A percentile compares a stretch with the other conserved stretches of the same genome.
phyloP scores from a whole-genome alignment of 2,113 vertebrate genomes.

The Rhodinocichla rosea region DNA sequence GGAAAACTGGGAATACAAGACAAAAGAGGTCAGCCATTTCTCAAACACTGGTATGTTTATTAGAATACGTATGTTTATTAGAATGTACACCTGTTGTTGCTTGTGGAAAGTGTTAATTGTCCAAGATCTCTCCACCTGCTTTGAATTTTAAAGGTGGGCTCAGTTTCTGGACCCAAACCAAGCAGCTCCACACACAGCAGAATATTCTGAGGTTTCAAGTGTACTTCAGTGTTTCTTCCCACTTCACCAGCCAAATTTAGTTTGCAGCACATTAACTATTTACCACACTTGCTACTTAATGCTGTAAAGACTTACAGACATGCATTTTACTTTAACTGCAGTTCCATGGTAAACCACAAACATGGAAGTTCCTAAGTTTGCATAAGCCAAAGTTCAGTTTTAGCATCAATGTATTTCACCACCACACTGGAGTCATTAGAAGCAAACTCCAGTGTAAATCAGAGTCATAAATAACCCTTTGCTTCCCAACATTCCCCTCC shows the following conservation, averaged over 20 bases:
- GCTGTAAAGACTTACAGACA: background rate
- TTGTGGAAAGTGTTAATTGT: background rate
- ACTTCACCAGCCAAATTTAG: background rate
- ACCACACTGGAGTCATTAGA: background rate
- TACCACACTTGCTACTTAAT: background rate
- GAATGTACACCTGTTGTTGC: background rate
- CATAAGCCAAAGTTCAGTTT: background rate
- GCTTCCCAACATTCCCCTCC: background rate
- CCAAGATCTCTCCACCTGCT: background rate
- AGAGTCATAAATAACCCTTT: background rate
- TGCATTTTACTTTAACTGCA: background rate
- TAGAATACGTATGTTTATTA: background rate
- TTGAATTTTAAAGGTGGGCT: background rate
- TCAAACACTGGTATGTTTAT: background rate
- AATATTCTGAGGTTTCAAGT: background rate
- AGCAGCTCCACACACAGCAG: background rate
- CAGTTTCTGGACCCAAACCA: background rate
- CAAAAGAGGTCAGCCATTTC: background rate
- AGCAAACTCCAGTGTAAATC: background rate
- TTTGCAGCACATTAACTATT: background rate
- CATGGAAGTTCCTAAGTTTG: background rate
- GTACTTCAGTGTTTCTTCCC: background rate
- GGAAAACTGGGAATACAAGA: slow-evolving; percentile 81
- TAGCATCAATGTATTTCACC: background rate
- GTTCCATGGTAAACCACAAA: background rate